Conservation (phyloP, 2,113 vertebrate genomes). For the Benitochromis conjunctus region DNA sequence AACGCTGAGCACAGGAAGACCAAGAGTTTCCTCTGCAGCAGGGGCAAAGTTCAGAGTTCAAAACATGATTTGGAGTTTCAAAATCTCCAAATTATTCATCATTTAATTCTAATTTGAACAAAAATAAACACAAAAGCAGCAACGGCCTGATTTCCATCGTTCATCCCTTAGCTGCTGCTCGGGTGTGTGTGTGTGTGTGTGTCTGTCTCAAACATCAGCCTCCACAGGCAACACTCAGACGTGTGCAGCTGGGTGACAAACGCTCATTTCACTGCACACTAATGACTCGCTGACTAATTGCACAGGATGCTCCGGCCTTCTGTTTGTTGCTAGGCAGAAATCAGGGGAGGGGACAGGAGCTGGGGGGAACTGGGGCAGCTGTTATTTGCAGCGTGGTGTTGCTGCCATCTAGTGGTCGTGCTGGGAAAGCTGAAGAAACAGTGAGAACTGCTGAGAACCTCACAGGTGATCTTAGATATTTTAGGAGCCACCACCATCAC, state of each 20-base stretch:
- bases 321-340: conserved; percentile 57
- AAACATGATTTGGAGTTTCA: too few relatives aligned
- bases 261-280: not conserved
- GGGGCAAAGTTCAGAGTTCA: not conserved
- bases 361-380: not conserved
- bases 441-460: not conserved
- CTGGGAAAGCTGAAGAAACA: not conserved
- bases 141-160: not conserved
- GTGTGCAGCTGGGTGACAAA: not conserved
- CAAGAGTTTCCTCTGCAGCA: not conserved
- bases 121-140: not conserved
- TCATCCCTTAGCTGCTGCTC: not conserved
- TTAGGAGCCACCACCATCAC: not conserved
- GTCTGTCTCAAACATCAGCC: not conserved
- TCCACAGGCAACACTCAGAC: not conserved
- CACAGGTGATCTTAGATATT: fast-evolving
- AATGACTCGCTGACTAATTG: conserved; percentile 20
- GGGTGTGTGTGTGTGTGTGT: not conserved
- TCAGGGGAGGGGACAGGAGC: not conserved
- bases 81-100: fast-evolving
- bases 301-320: not conserved
- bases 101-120: not conserved
- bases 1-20: not conserved
- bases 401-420: conserved; percentile 36
- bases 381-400: not conserved